phyloP scores from a whole-genome alignment of 1,140 invertebrate species.

The Drosophila saltans region DNA sequence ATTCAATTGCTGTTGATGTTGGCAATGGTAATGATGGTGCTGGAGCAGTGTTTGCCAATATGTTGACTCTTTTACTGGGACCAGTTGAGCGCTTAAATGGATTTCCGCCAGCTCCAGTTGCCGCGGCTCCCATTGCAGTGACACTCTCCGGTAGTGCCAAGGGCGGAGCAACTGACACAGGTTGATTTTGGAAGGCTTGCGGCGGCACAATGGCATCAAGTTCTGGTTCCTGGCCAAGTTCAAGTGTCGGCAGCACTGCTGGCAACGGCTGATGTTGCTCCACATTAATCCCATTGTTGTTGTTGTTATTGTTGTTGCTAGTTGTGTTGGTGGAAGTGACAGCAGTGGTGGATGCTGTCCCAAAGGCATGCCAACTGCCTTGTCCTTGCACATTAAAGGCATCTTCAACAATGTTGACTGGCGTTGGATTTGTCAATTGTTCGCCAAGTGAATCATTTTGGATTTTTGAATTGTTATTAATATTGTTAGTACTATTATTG shows the following conservation, averaged over 20 bases:
- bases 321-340: no score
- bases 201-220: conserved; percentile 68
- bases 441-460: conserved; percentile 27
- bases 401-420: conserved; percentile 64
- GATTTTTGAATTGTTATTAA: conserved; percentile 19
- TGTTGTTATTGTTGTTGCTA: conserved; percentile 26
- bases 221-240: conserved; percentile 46
- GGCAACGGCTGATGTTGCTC: conserved; percentile 20
- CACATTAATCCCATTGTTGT: conserved; percentile 31
- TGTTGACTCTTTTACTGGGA: conserved; percentile 78
- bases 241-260: conserved; percentile 27
- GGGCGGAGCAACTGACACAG: conserved; percentile 19
- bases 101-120: conserved; percentile 46
- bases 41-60: conserved; percentile 53
- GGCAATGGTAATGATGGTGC: conserved; percentile 30
- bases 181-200: conserved; percentile 76
- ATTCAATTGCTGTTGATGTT: not conserved
- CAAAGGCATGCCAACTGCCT: conserved; percentile 81
- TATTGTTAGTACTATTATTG: conserved; percentile 11
- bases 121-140: conserved; percentile 21
- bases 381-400: conserved; percentile 78
- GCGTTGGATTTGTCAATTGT: not conserved
- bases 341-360: not conserved
- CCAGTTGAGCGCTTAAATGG: conserved; percentile 82
- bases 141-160: conserved; percentile 11